A percentile compares a stretch with the other conserved stretches of the same genome.
phyloP scores from a whole-genome alignment of 2,888 invertebrate genomes.

The Oeneis ivallda region DNA sequence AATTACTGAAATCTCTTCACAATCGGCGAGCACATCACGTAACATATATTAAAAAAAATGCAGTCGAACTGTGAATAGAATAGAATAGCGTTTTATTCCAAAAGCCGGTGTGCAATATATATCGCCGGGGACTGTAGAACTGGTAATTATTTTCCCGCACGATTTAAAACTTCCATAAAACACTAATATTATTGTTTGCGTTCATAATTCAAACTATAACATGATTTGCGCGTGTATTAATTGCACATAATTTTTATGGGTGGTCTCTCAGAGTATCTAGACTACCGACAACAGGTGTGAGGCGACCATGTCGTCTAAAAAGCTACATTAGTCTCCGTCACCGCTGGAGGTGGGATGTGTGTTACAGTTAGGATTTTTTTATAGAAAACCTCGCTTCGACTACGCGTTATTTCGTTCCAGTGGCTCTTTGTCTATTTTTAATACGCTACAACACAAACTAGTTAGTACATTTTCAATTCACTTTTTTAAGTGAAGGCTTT shows the following conservation, averaged over 20 bases:
- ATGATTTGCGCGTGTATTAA: background rate
- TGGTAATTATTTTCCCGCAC: no score
- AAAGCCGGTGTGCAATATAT: no score
- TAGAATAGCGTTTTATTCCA: no score
- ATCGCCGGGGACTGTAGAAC: no score
- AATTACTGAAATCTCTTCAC: no score
- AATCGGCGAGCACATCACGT: no score
- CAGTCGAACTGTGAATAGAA: no score
- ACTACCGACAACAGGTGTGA: constrained; percentile 46
- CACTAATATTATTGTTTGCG: no score
- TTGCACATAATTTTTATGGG: background rate
- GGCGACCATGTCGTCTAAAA: constrained; percentile 50
- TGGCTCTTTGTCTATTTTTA: constrained; percentile 22
- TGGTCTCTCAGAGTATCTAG: constrained; percentile 11
- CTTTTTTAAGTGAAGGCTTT: background rate
- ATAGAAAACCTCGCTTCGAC: constrained; percentile 21
- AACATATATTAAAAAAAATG: no score
- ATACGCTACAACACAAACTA: background rate
- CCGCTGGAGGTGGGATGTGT: constrained; percentile 30
- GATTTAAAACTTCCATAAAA: no score
- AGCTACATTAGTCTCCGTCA: constrained; percentile 58
- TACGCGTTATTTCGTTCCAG: constrained; percentile 17
- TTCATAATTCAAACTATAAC: no score
- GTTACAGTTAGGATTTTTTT: constrained; percentile 17
- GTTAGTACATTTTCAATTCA: background rate